A percentile compares a stretch with the other conserved stretches of the same genome.
Conservation (phyloP, 2,797 vertebrate genomes). For the Manis crassicaudata region DNA sequence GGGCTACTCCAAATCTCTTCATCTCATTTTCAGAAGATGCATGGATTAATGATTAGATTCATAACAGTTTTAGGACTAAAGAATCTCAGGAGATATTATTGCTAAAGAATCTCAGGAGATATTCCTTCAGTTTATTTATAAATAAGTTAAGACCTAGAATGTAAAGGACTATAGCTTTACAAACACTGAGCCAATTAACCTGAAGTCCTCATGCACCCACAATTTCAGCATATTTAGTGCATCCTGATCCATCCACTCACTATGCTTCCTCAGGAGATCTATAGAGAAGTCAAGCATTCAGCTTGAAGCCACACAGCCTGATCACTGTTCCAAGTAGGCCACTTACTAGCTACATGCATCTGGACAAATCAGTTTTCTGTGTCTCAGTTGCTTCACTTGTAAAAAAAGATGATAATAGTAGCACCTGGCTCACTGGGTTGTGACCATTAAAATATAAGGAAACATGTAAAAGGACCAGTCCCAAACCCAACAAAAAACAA, state of each 20-base stretch:
- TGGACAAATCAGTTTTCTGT: conserved; percentile 6
- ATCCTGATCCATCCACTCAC: neutral
- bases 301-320: neutral
- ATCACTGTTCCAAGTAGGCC: neutral
- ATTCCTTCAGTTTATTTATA: conserved; percentile 11
- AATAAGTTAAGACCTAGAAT: neutral
- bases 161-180: neutral
- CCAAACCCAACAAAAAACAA: neutral
- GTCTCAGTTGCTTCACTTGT: neutral
- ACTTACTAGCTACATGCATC: neutral
- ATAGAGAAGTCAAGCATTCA: neutral
- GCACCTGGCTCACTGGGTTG: neutral
- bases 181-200: neutral
- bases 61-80: conserved; percentile 34
- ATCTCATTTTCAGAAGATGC: conserved; percentile 7
- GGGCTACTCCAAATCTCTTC: neutral
- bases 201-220: neutral
- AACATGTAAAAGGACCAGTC: neutral
- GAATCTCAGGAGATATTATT: neutral
- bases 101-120: neutral
- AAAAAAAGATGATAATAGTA: neutral
- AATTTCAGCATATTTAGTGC: neutral
- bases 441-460: neutral
- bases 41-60: conserved; percentile 9
- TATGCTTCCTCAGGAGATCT: neutral